Evolutionary conservation across 2,888 invertebrate species (phyloP).

Genomic region (Ecdyonurus torrentis): DNA sequence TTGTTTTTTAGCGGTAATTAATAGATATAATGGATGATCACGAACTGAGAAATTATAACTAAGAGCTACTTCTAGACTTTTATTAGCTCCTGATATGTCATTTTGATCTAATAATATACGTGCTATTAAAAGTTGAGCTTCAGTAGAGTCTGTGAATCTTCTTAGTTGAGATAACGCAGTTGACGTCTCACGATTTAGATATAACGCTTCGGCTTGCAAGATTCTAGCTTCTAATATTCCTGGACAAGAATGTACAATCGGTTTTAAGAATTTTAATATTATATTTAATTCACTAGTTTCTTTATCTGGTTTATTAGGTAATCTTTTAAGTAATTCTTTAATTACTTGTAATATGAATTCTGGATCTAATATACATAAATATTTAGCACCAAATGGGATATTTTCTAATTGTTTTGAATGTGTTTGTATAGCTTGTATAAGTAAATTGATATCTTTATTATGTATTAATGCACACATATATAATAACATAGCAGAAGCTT

Average conservation of each 20-base stretch:
- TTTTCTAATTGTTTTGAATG: slow-evolving; percentile 32
- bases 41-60: slow-evolving; percentile 86
- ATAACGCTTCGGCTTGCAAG: slow-evolving; percentile 15
- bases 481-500: slow-evolving; percentile 46
- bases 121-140: slow-evolving; percentile 72
- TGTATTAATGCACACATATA: slow-evolving; percentile 49
- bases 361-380: slow-evolving; percentile 62
- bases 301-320: background rate
- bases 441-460: slow-evolving; percentile 15
- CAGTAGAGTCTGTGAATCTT: slow-evolving; percentile 25
- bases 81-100: background rate
- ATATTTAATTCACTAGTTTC: slow-evolving; percentile 30
- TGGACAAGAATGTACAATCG: slow-evolving; percentile 50
- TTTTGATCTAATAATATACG: slow-evolving; percentile 39
- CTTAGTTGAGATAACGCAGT: background rate
- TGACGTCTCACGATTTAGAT: background rate
- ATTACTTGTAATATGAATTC: slow-evolving; percentile 69
- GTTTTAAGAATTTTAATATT: slow-evolving; percentile 48
- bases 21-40: slow-evolving; percentile 80
- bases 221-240: slow-evolving; percentile 30
- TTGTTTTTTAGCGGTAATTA: slow-evolving; percentile 67
- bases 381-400: slow-evolving; percentile 53
- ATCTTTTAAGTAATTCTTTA: slow-evolving; percentile 27
- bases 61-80: slow-evolving; percentile 67
- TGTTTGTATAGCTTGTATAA: slow-evolving; percentile 39